These are phyloP conservation scores for Hypotaenidia philippensis DNA, from an alignment of 2,797 vertebrate genomes.

Conservation along the genomic window DNA sequence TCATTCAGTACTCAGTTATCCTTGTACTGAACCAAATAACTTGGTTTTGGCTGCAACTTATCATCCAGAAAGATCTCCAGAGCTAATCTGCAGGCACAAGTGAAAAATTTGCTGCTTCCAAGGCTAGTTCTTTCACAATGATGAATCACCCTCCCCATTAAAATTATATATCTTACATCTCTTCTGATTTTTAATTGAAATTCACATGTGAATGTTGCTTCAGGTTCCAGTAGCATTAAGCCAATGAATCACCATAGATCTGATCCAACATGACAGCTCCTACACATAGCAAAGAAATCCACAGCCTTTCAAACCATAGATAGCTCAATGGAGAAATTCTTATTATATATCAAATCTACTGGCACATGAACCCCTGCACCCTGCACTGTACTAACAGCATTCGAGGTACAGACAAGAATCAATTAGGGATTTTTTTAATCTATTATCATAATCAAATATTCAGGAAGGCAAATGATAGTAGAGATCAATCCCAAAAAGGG, in stretches of 20 bases:
- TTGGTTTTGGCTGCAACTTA: background rate
- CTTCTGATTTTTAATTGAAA: slow-evolving; percentile 24
- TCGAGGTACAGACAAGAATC: background rate
- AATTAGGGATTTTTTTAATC: background rate
- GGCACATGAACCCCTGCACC: background rate
- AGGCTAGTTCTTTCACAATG: background rate
- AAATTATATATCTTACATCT: background rate
- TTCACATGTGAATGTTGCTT: background rate
- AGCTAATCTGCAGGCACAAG: background rate
- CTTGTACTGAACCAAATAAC: background rate
- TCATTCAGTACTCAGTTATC: background rate
- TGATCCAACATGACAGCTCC: background rate
- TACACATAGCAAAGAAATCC: background rate
- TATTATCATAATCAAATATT: background rate
- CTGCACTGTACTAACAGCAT: background rate
- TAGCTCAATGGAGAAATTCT: background rate
- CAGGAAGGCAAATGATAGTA: background rate
- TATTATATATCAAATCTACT: background rate
- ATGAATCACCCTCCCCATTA: background rate
- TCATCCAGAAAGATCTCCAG: background rate
- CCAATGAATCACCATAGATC: background rate
- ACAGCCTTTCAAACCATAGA: background rate
- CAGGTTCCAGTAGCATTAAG: background rate
- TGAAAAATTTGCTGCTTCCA: background rate
- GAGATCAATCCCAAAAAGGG: background rate